Evolutionary conservation across 2,888 invertebrate species (phyloP), one percentile per base, ranked within the genome.

Genomic region (Caenorhabditis sp.): DNA sequence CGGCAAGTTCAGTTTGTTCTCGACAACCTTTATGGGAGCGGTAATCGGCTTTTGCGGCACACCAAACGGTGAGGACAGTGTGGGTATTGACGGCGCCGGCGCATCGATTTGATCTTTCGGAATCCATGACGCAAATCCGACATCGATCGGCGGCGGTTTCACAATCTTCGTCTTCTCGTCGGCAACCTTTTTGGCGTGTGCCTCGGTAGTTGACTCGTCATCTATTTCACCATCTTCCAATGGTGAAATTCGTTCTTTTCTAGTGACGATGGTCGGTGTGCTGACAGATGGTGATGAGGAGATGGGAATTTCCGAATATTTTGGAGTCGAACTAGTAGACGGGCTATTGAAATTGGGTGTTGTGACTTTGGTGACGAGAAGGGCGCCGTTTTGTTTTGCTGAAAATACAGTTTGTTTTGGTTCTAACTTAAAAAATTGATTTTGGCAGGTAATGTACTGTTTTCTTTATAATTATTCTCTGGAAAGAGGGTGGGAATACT

Each of bases 121-220:
- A 21, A 72, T 65, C 72, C 72, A 72, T 3, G 67, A 68, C 2
- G 57, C 64, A 49, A 72, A 72, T n/a, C 65, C 62, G 17, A 31
- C 23, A 1, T 57, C 65, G 3, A 72, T 67, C 1, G 66, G 66
- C 0, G 49, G 24, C 8, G 63, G 55, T 26, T 24, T 23, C 2
- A 57, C 27, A 5, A 62, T 70, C 21, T 17, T 50, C 50, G 5
- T 50, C 31, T 31, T 10, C 4, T 12, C 10, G 43, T 51, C 10
- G 5, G 8, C 51, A 5, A 3, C 26, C 65, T 70, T 26, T 70
- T 62, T 1, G 23, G 24, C 12, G n/a, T 14, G 69, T 53, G 31
- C 31, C 10, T 31, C n/a, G n/a, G n/a, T n/a, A n/a, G n/a, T n/a
- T 4, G 70, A 62, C 1, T 62, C 57, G 0, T 58, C 55, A 4